Percentiles rank a stretch among this genome's conserved stretches.
Evolutionary conservation across 2,797 vertebrate genomes (phyloP).

Genomic region (Valencia hispanica): DNA sequence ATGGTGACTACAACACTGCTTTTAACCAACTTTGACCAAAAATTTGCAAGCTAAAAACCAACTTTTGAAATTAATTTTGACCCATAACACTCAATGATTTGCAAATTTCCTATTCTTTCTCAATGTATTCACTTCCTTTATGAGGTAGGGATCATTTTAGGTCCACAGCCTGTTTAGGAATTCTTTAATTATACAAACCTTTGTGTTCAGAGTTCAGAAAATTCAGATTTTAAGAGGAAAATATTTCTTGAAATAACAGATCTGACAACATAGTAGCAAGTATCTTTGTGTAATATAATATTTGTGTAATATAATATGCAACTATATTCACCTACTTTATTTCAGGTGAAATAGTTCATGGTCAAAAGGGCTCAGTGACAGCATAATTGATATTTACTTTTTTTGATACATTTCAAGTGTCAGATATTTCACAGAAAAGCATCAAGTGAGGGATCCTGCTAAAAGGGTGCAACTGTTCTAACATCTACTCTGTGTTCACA

Average conservation of each 20-base stretch:
- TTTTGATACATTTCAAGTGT: slow-evolving; percentile 78
- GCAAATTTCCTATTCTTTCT: slow-evolving; percentile 33
- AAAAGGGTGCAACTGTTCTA: slow-evolving; percentile 56
- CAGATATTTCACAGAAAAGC: slow-evolving; percentile 65
- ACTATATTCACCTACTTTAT: slow-evolving; percentile 26
- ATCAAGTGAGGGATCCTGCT: slow-evolving; percentile 40
- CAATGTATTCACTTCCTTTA: slow-evolving; percentile 46
- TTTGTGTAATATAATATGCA: slow-evolving; percentile 19
- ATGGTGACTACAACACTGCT: slow-evolving; percentile 47
- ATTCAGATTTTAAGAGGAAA: slow-evolving; percentile 10
- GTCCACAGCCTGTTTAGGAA: slow-evolving; percentile 2
- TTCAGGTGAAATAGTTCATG: slow-evolving; percentile 27
- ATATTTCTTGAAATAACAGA: slow-evolving; percentile 28
- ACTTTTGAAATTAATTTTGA: neutral
- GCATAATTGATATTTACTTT: slow-evolving; percentile 61
- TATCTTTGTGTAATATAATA: slow-evolving; percentile 15
- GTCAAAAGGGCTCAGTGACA: slow-evolving; percentile 62
- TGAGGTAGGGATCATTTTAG: slow-evolving; percentile 7
- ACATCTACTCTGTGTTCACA: slow-evolving; percentile 55
- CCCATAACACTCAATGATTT: slow-evolving; percentile 7
- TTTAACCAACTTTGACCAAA: neutral
- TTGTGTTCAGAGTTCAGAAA: slow-evolving; percentile 19
- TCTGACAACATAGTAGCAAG: slow-evolving; percentile 21
- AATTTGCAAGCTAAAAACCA: slow-evolving; percentile 11
- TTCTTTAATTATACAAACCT: neutral